Conservation (phyloP, 2,888 invertebrate genomes). For the Heterodera filipjevi region DNA sequence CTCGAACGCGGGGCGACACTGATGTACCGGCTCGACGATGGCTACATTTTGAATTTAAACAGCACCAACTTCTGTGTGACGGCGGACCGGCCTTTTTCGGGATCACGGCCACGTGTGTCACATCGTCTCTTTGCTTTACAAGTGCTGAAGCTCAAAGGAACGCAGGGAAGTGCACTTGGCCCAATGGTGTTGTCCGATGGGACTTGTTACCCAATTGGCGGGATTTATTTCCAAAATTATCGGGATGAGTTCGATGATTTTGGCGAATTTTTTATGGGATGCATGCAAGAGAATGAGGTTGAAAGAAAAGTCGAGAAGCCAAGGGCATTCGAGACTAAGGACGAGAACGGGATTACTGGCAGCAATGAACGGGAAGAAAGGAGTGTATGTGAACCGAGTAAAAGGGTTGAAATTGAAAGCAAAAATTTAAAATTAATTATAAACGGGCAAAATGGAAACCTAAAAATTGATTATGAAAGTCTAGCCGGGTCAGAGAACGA, state of each 20-base stretch:
- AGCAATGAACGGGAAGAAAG: neutral
- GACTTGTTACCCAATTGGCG: neutral
- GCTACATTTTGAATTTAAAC: neutral
- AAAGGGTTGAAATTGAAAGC: neutral
- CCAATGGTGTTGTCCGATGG: neutral
- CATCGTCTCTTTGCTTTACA: neutral
- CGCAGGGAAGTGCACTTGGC: neutral
- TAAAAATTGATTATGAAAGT: neutral
- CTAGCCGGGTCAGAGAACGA: neutral
- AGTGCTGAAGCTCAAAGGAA: neutral
- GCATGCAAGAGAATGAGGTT: neutral
- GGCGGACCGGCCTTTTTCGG: neutral
- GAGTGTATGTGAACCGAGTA: neutral
- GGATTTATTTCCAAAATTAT: neutral
- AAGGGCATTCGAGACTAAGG: no score
- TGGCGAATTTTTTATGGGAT: neutral
- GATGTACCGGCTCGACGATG: neutral
- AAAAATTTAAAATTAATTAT: neutral
- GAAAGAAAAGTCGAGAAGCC: no score
- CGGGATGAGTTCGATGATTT: neutral
- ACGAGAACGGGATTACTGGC: no score
- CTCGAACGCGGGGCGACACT: neutral
- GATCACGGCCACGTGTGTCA: neutral
- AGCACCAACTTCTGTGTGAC: neutral
- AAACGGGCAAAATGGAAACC: neutral